Evolutionary conservation across 2,888 invertebrate species (phyloP), one percentile per base, ranked within the genome.

Genomic region (Euphydryas editha): DNA sequence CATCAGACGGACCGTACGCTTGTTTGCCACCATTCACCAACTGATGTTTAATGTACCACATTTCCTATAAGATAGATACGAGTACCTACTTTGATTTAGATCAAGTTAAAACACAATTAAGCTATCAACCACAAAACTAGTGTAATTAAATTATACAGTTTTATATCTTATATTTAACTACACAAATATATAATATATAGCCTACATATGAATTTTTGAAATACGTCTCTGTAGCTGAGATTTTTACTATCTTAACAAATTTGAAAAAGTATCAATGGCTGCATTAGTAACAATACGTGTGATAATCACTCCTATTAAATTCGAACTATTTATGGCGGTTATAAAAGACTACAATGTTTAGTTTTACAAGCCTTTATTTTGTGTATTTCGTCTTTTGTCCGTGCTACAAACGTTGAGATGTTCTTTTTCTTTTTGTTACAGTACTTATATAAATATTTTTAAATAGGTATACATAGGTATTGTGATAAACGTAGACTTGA

Each of bases 221-320:
- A 59, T 73, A 76, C 81, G 74, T 69, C 55, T 58, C 69, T 62
- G 63, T 65, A 68, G 73, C 76, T 69, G 67, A 55, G 39, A 67
- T 71, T 15, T 76, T 77, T 75, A 76, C 75, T 78, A 79, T 75
- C 81, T 80, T 70, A 24, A 59, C 57, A 39, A n/a, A 47, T 74
- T 69, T 24, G 61, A 59, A 36, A 46, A 58, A 61, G 70, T 78
- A 76, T 76, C 75, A 77, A 77, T 75, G 68, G 70, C 68, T 74
- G 73, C 78, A 79, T 80, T 80, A 62, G 65, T 65, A 74, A 79
- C 80, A 86, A 84, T 80, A 76, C 78, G 60, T 65, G 70, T 77
- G 73, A 87, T 90, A 84, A 90, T 88, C 83, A 83, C 79, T 56
- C 42, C 72, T 71, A 77, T 84, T 86, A 77, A 62, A 81, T 72